These are phyloP conservation scores for Nemapogon koenigi DNA, from an alignment of 2,888 invertebrate genomes.

Conservation along the genomic window DNA sequence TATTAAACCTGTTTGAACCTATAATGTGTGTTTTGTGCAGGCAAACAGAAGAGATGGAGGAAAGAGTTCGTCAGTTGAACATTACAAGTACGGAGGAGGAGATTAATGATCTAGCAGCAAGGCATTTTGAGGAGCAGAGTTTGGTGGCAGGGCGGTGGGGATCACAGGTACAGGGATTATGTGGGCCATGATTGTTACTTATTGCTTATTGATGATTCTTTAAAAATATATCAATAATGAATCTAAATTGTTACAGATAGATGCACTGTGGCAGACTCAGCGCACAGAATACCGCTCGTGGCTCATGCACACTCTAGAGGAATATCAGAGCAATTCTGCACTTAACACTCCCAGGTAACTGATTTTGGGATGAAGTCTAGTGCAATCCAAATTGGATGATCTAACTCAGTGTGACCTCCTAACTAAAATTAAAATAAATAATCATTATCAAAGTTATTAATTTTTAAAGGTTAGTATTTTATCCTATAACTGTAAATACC, in stretches of 20 bases:
- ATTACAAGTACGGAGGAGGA: conserved; percentile 79
- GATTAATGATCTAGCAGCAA: conserved; percentile 83
- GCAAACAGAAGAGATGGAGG: conserved; percentile 89
- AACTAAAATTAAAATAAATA: too few relatives aligned
- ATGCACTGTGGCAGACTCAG: conserved; percentile 84
- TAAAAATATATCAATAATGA: too few relatives aligned
- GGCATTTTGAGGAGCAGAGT: conserved; percentile 84
- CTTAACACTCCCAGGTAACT: conserved; percentile 58
- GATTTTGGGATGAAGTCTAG: too few relatives aligned
- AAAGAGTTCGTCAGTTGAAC: conserved; percentile 80
- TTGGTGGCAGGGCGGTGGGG: conserved; percentile 86
- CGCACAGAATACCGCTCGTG: conserved; percentile 86
- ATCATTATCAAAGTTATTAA: too few relatives aligned
- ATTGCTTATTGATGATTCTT: too few relatives aligned
- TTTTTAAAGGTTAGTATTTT: too few relatives aligned
- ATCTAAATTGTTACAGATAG: conserved; percentile 55
- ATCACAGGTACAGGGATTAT: conserved; percentile 57
- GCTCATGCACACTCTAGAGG: conserved; percentile 83
- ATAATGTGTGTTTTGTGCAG: conserved; percentile 53
- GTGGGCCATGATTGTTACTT: not conserved
- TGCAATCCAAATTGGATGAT: too few relatives aligned
- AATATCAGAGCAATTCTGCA: conserved; percentile 67
- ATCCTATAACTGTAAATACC: too few relatives aligned
- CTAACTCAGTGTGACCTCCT: too few relatives aligned
- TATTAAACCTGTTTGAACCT: too few relatives aligned